Evolutionary conservation across 2,888 invertebrate genomes (phyloP), one percentile per base, ranked within the genome.

Genomic region (Limnephilus auricula): DNA sequence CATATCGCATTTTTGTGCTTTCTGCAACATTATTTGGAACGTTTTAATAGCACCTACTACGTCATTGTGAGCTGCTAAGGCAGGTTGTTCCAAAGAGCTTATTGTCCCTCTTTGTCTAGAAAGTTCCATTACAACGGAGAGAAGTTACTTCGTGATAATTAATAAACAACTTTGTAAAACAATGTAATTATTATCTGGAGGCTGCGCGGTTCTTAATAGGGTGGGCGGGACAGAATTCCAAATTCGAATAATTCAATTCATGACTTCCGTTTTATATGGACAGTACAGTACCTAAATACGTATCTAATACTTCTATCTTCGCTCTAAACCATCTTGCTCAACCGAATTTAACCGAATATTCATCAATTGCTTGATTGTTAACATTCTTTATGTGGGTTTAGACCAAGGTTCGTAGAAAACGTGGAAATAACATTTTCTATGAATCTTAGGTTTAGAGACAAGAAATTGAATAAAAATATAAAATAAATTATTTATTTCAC

Each of bases 91-190:
- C 30, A 85, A 30, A 85, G 40, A 85, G 85, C 85, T 85, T 85
- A 40, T 37, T 40, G 13, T 30, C 25, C 13, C n/a, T 85, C n/a
- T n/a, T 40, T 45, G 45, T 85, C 40, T 40, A 37, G n/a, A 85
- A 86, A 86, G 86, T 86, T 50, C 9, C 31, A 65, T 50, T 65
- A 32, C 13, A 65, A 86, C 86, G 31, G 50, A 65, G 86, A 31
- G 15, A 65, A 50, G 50, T 86, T 86, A 30, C 30, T 31, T 50
- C 65, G 15, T 31, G n/a, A 86, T 86, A 50, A 86, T 86, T 86
- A 86, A 50, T 86, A 50, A 32, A 86, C 86, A 65, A 65, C 86
- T 30, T 86, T 85, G 84, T 37, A 40, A 85, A 85, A 82, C 82
- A 82, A 82, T 82, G 82, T 82, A 37, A 85, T 85, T 85, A 85